Percentiles rank a stretch among this genome's conserved stretches.
phyloP scores from a whole-genome alignment of 2,888 invertebrate genomes.

The Lasioglossum pauxillum region DNA sequence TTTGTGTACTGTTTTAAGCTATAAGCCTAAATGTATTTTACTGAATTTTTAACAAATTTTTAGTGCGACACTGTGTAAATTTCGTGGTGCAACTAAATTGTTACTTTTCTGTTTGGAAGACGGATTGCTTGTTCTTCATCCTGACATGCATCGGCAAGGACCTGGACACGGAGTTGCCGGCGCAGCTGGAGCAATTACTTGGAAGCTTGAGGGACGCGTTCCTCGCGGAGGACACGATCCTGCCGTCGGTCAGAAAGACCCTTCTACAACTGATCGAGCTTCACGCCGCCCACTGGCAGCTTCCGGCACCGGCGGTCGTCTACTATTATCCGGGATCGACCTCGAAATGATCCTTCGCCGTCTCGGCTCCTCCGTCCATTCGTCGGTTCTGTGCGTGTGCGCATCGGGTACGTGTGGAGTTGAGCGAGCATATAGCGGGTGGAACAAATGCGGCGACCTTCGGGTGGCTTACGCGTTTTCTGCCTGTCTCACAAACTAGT shows the following conservation, averaged over 20 bases:
- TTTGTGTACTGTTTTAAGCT: background rate
- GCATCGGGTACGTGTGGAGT: slow-evolving; percentile 16
- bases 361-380: slow-evolving; percentile 54
- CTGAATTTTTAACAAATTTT: background rate
- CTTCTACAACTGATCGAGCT: slow-evolving; percentile 95
- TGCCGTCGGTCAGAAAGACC: slow-evolving; percentile 92
- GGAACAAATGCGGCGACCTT: slow-evolving; percentile 3
- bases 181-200: slow-evolving; percentile 92
- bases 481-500: background rate
- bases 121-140: slow-evolving; percentile 95
- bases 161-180: slow-evolving; percentile 92
- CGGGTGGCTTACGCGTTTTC: background rate
- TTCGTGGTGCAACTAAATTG: background rate
- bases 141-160: slow-evolving; percentile 95
- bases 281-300: slow-evolving; percentile 95
- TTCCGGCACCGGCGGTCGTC: slow-evolving; percentile 94
- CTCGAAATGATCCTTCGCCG: slow-evolving; percentile 74
- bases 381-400: slow-evolving; percentile 28
- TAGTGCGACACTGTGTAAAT: background rate
- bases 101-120: slow-evolving; percentile 85
- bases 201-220: slow-evolving; percentile 94
- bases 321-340: slow-evolving; percentile 91
- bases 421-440: background rate
- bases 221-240: slow-evolving; percentile 89
- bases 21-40: background rate